Evolutionary conservation across 2,888 invertebrate species (phyloP).

Genomic region (Scaptomyza parva): DNA sequence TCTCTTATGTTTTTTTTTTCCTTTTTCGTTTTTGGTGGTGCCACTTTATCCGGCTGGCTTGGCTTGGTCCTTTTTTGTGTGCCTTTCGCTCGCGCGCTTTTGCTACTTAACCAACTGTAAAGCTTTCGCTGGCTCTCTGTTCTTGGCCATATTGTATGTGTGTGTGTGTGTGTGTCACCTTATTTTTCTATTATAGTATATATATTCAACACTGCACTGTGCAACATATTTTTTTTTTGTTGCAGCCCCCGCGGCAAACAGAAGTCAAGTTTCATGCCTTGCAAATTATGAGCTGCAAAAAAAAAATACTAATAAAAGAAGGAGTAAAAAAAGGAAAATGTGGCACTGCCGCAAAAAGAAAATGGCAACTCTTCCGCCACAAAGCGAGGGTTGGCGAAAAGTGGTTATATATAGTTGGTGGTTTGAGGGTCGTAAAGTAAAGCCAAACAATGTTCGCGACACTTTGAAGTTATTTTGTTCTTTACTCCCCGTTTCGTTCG

Average conservation of each 20-base stretch:
- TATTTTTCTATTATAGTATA: constrained; percentile 75
- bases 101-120: constrained; percentile 77
- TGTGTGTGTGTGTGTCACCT: constrained; percentile 67
- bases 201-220: constrained; percentile 51
- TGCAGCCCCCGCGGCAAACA: constrained; percentile 33
- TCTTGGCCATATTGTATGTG: constrained; percentile 61
- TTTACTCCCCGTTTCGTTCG: not conserved
- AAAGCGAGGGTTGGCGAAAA: constrained; percentile 3
- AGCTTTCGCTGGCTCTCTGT: constrained; percentile 58
- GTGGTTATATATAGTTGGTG: not conserved
- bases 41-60: constrained; percentile 69
- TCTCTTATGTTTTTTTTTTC: not conserved
- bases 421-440: constrained; percentile 1
- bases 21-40: too few species aligned
- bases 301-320: constrained; percentile 9
- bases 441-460: constrained; percentile 51
- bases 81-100: constrained; percentile 69
- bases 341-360: constrained; percentile 51
- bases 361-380: constrained; percentile 73
- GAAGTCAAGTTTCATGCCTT: constrained; percentile 65
- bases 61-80: constrained; percentile 51
- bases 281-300: constrained; percentile 70
- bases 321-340: constrained; percentile 29
- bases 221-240: constrained; percentile 64
- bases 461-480: constrained; percentile 60